These are phyloP conservation scores for Morone chrysops DNA, from an alignment of 2,113 vertebrate genomes.

Conservation along the genomic window DNA sequence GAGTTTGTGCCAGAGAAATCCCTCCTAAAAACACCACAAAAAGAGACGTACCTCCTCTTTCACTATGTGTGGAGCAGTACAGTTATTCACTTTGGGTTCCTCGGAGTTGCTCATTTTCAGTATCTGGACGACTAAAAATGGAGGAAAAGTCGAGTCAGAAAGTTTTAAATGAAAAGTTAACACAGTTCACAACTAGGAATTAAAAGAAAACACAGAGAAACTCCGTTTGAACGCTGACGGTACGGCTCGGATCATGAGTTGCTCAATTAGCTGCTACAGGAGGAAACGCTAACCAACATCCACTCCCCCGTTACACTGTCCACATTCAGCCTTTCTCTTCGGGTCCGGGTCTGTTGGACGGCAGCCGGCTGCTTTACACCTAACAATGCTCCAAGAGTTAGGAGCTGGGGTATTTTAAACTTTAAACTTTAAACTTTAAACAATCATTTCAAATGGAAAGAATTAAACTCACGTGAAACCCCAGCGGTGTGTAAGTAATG, in stretches of 20 bases:
- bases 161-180: fast-evolving
- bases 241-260: conserved; percentile 16
- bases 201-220: background rate
- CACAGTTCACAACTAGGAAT: background rate
- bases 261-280: conserved; percentile 47
- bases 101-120: conserved; percentile 75
- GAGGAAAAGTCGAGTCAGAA: background rate
- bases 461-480: conserved; percentile 75
- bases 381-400: fast-evolving
- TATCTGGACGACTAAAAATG: conserved; percentile 9
- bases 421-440: background rate
- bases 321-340: background rate
- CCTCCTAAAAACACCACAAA: background rate
- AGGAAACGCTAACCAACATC: background rate
- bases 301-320: background rate
- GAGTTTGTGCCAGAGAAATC: background rate
- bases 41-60: conserved; percentile 78
- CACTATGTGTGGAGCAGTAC: conserved; percentile 66
- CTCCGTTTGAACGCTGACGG: no score
- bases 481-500: background rate
- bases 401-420: background rate
- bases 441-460: background rate
- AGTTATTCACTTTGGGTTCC: conserved; percentile 41
- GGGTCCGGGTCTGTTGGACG: background rate
- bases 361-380: fast-evolving